phyloP scores from a whole-genome alignment of 1,140 invertebrate species.

The Drosophila nigromelanica region DNA sequence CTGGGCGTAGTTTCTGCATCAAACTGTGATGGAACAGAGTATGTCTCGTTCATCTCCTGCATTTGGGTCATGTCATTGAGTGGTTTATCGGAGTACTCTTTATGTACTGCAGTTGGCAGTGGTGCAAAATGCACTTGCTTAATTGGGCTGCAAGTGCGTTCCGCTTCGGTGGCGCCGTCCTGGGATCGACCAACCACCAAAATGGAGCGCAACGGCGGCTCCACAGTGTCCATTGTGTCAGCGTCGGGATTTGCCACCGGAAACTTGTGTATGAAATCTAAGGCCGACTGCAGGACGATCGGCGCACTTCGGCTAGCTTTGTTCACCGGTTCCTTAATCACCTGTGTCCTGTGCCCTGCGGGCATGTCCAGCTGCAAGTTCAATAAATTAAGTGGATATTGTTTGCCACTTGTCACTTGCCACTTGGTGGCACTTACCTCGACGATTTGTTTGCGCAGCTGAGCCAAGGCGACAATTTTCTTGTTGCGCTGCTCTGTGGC shows the following conservation, averaged over 20 bases:
- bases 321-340: not conserved
- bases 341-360: not conserved
- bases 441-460: slow-evolving; percentile 3
- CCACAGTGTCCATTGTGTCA: not conserved
- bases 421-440: slow-evolving; percentile 10
- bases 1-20: not conserved
- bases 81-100: not conserved
- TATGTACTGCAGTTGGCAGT: not conserved
- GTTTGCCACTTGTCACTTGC: not conserved
- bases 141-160: not conserved
- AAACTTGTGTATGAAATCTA: slow-evolving; percentile 8
- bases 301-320: not conserved
- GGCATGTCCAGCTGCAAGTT: not conserved
- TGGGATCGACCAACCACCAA: not conserved
- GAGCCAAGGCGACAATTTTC: slow-evolving; percentile 20
- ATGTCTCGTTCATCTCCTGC: not conserved
- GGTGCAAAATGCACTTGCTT: slow-evolving; percentile 34
- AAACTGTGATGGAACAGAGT: not conserved
- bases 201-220: slow-evolving; percentile 13
- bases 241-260: too few species aligned
- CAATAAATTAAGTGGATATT: too few species aligned
- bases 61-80: not conserved
- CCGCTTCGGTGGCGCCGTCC: not conserved
- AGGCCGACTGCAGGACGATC: not conserved
- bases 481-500: slow-evolving; percentile 19